Base-by-base conservation (phyloP, 92 coral and sea anemone genomes). In the Blastomussa wellsi region DNA sequence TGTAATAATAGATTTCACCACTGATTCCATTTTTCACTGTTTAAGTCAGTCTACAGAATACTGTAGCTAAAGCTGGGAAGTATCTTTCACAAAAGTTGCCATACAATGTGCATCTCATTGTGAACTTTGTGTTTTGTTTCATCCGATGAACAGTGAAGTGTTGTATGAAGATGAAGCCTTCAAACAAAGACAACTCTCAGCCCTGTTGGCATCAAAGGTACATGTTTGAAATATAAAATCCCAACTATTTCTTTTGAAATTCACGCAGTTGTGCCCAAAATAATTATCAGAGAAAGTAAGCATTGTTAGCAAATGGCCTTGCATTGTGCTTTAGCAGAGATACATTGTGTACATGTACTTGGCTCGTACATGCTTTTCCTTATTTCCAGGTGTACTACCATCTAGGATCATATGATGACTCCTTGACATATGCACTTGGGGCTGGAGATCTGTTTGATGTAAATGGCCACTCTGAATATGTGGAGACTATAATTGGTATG, bases 391-490 rank as follows among this genome's bases (percentile, higher is more conserved):
- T 95, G 20, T 95, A 95, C 80, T 95, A 90, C 73, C 98, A 95
- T 84, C 98, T 95, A 84, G 98, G 98, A 20, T 93, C 98, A 26
- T 95, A 90, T 86, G 95, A 94, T n/a, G 95, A 95, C 70, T 94
- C 95, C 7, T 66, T 96, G 68, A 92, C 94, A 11, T 96, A 92
- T 73, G 99, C 99, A 0, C 94, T 96, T 29, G 99, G 99, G 35
- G 99, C 99, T 33, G 99, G 96, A 73, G 95, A 94, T 47, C 87
- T 96, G 80, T 94, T 96, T 91, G 99, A 96, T 89, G 99, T 96
- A 5, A 96, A 96, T 88, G 99, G 99, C 1, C 99, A 96, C 79
- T 94, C 99, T 26, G 99, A 96, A 92, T 96, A 94, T 91, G 96
- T 92, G 32, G 98, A 96, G 73, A 96, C 99, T 35, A 96, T 94